Percentiles rank a stretch among this genome's conserved stretches.
phyloP scores from a whole-genome alignment of 1,140 invertebrate genomes.

The Zophobas morio region DNA sequence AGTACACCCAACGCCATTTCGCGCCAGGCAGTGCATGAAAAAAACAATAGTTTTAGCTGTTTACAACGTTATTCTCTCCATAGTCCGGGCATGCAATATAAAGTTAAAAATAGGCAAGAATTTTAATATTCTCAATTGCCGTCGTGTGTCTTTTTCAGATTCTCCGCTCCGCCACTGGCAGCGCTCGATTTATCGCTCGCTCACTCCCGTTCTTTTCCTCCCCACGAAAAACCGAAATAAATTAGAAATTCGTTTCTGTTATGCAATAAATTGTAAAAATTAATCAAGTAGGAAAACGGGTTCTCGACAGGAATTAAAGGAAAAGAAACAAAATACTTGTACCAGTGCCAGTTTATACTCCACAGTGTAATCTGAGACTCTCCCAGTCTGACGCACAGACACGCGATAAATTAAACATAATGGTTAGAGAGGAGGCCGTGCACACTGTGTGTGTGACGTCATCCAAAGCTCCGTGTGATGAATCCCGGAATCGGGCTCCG shows the following conservation, averaged over 20 bases:
- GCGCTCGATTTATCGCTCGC: not conserved
- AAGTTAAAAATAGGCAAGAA: too few relatives aligned
- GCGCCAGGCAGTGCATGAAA: too few relatives aligned
- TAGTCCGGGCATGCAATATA: too few relatives aligned
- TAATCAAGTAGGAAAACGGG: constrained; percentile 61
- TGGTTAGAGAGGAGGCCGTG: constrained; percentile 45
- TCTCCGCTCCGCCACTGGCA: too few relatives aligned
- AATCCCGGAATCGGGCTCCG: constrained; percentile 48
- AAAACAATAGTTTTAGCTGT: too few relatives aligned
- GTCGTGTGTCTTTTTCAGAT: too few relatives aligned
- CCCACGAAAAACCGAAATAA: constrained; percentile 51
- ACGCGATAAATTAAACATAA: constrained; percentile 56
- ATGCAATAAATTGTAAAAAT: constrained; percentile 64
- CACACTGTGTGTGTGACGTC: constrained; percentile 40
- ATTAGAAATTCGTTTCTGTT: constrained; percentile 58
- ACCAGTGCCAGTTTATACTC: constrained; percentile 54
- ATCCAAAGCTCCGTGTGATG: constrained; percentile 48
- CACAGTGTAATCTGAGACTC: constrained; percentile 49
- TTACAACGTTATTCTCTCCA: too few relatives aligned
- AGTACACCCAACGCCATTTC: too few relatives aligned
- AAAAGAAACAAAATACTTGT: constrained; percentile 61
- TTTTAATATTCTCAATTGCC: too few relatives aligned
- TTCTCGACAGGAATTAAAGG: constrained; percentile 60
- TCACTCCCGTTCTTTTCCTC: not conserved
- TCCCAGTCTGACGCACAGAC: constrained; percentile 52